These are phyloP conservation scores for Byasa hedistus DNA, from an alignment of 2,888 invertebrate genomes.

Conservation along the genomic window DNA sequence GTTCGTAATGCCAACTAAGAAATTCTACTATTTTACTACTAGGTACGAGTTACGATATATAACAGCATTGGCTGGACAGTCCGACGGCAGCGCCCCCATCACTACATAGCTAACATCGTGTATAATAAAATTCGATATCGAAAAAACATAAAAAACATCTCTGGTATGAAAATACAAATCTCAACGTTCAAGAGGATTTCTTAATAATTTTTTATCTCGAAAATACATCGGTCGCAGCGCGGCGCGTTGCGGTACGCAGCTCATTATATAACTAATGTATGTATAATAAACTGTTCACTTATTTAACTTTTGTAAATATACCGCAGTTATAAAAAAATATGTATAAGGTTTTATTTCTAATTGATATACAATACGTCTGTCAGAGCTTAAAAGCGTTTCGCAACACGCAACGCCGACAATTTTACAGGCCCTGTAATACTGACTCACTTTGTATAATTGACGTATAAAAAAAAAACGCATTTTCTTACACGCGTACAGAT, in stretches of 20 bases:
- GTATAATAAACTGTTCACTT: too few relatives aligned
- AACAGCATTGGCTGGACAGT: neutral
- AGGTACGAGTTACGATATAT: too few relatives aligned
- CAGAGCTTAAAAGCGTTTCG: slow-evolving; percentile 9
- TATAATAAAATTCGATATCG: slow-evolving; percentile 53
- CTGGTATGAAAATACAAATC: slow-evolving; percentile 36
- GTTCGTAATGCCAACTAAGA: too few relatives aligned
- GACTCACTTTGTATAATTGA: slow-evolving; percentile 68
- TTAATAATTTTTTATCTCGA: slow-evolving; percentile 24
- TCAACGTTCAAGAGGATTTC: slow-evolving; percentile 29
- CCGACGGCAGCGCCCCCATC: slow-evolving; percentile 34
- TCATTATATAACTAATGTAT: too few relatives aligned
- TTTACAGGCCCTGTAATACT: slow-evolving; percentile 73
- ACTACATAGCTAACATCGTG: slow-evolving; percentile 52
- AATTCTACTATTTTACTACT: too few relatives aligned
- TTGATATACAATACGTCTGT: too few relatives aligned
- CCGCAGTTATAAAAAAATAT: too few relatives aligned
- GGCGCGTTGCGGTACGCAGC: too few relatives aligned
- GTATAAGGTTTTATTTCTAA: too few relatives aligned
- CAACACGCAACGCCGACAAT: slow-evolving; percentile 20
- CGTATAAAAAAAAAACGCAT: slow-evolving; percentile 39
- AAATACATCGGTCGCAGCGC: neutral
- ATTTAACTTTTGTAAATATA: too few relatives aligned
- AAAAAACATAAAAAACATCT: slow-evolving; percentile 24
- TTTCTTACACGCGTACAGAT: too few relatives aligned